A percentile compares a stretch with the other conserved stretches of the same genome.
Conservation (phyloP, 2,888 invertebrate species). For the Cecidostiba fungosa region DNA sequence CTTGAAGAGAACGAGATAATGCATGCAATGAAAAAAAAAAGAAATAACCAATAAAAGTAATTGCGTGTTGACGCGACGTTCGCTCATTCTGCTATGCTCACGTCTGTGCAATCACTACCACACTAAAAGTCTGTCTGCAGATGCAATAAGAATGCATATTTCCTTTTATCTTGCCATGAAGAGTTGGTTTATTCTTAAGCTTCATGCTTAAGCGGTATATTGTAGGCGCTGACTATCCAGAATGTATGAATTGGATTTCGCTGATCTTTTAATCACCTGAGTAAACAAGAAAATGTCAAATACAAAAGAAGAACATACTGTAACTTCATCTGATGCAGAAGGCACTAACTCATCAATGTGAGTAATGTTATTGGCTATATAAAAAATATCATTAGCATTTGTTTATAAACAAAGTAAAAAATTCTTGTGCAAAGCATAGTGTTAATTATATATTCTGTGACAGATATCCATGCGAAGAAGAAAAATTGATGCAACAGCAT, state of each 20-base stretch:
- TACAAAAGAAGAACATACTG: background rate
- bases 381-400: background rate
- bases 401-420: background rate
- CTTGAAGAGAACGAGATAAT: background rate
- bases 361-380: constrained; percentile 29
- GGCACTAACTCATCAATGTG: constrained; percentile 32
- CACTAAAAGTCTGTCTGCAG: background rate
- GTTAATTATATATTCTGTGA: background rate
- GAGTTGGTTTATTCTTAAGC: background rate
- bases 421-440: background rate
- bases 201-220: background rate
- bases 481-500: constrained; percentile 41
- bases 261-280: constrained; percentile 18
- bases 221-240: background rate
- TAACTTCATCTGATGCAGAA: background rate
- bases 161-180: constrained; percentile 31
- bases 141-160: background rate
- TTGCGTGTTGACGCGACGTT: background rate
- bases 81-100: background rate
- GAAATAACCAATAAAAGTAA: constrained; percentile 32
- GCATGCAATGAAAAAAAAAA: background rate
- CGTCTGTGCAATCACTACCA: constrained; percentile 18
- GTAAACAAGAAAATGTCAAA: constrained; percentile 43
- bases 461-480: constrained; percentile 22
- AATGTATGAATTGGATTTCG: constrained; percentile 30